phyloP scores from a whole-genome alignment of 1,140 invertebrate species.

The Parasteatoda tepidariorum region DNA sequence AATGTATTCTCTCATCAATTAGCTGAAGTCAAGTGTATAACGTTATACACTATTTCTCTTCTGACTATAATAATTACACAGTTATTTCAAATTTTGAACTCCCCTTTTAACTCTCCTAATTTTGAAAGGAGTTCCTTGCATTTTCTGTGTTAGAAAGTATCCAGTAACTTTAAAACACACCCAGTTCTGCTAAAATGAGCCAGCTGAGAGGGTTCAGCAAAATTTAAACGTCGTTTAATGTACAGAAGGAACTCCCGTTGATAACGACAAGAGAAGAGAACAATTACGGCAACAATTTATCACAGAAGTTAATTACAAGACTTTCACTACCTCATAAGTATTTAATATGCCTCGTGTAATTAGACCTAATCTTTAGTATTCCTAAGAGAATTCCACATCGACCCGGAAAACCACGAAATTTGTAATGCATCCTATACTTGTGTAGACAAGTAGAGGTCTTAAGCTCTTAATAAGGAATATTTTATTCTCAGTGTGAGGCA shows the following conservation, averaged over 20 bases:
- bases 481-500: no score
- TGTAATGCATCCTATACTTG: background rate
- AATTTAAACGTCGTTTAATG: constrained; percentile 18
- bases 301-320: constrained; percentile 57
- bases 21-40: no score
- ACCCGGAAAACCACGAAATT: constrained; percentile 42
- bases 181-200: no score
- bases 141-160: no score
- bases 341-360: constrained; percentile 56
- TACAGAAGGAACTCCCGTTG: background rate
- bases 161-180: no score
- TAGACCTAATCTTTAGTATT: constrained; percentile 45
- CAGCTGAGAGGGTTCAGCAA: background rate
- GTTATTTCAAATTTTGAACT: no score
- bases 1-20: no score
- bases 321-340: constrained; percentile 55
- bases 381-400: constrained; percentile 4
- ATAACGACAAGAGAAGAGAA: constrained; percentile 29
- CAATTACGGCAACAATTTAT: constrained; percentile 52
- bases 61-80: no score
- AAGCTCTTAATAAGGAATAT: constrained; percentile 30
- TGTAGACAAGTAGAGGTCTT: background rate
- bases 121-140: no score
- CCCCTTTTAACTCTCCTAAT: no score
- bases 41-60: no score